Percentiles rank a stretch among this genome's conserved stretches.
phyloP scores from a whole-genome alignment of 2,888 invertebrate genomes.

The Noctua fimbriata region DNA sequence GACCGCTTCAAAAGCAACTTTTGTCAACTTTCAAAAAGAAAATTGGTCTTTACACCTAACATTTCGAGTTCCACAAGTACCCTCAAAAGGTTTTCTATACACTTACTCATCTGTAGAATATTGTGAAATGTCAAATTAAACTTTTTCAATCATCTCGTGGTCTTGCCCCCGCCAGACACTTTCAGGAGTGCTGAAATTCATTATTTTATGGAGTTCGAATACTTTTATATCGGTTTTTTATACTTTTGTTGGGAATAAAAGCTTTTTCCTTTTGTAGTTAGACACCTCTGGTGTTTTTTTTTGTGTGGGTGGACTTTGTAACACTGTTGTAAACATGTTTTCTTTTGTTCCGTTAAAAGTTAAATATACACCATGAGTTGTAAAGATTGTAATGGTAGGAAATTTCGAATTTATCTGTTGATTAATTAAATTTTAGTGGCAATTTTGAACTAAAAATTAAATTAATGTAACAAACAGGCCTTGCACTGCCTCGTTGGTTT shows the following conservation, averaged over 20 bases:
- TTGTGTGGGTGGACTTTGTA: conserved; percentile 9
- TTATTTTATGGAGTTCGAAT: conserved; percentile 67
- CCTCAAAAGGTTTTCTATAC: conserved; percentile 29
- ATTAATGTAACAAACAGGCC: too few species aligned
- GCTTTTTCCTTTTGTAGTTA: conserved; percentile 51
- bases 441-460: neutral
- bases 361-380: conserved; percentile 1
- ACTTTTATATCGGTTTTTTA: conserved; percentile 65
- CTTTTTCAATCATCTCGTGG: conserved; percentile 81
- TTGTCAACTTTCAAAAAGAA: conserved; percentile 39
- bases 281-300: conserved; percentile 37
- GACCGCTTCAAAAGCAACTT: conserved; percentile 13
- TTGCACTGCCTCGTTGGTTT: too few species aligned
- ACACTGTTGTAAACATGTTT: conserved; percentile 1
- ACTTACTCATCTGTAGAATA: conserved; percentile 54
- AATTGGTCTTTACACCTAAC: conserved; percentile 46
- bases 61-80: conserved; percentile 59
- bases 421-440: neutral
- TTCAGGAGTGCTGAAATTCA: conserved; percentile 64
- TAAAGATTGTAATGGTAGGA: neutral
- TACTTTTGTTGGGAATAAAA: conserved; percentile 60
- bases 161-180: conserved; percentile 64
- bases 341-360: neutral
- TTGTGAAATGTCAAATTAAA: conserved; percentile 79
- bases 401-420: neutral